Evolutionary conservation across 2,113 vertebrate species (phyloP), one percentile per base, ranked within the genome.

Genomic region (Hystrix cristata): DNA sequence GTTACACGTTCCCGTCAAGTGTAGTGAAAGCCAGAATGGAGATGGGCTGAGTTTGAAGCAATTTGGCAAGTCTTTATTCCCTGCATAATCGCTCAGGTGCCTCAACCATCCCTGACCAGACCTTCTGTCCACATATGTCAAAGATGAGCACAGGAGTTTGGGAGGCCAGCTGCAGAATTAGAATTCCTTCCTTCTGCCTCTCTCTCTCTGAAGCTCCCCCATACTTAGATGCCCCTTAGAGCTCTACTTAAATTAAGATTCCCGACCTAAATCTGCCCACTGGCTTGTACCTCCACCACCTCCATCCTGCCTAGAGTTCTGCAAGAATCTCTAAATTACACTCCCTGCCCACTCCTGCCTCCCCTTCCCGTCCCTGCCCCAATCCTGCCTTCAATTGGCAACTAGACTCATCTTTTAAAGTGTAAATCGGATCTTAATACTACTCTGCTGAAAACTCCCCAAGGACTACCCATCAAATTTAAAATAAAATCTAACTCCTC

Each of bases 1-100:
- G 97, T 92, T 98, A 91, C 97, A 87, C 60, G 95, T 72, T 92
- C 94, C 34, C 8, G 46, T 96, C 97, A 98, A 98, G 71, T 89
- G 29, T 80, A 86, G 95, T 25, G 97, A 98, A 94, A 92, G 91
- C 91, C 90, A 69, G 97, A 10, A 34, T 97, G 91, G 96, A 98
- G 95, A 98, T 74, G 60, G 94, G 80, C 95, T 96, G 82, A 92
- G 90, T 96, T 97, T 84, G 72, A 95, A 97, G 97, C 97, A 96
- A 98, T 98, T 97, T 97, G 97, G 97, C 96, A 98, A 98, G 97
- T 97, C 90, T 96, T 97, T 87, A 92, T 1, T 9, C 3, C n/a
- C 48, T 64, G 51, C 2, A 86, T 31, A 93, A 97, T 92, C 96
- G 92, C 53, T 94, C 80, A 38, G 81, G 43, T 71, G 48, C 92